These are phyloP conservation scores for Eciton burchellii DNA, from an alignment of 1,140 invertebrate genomes.

Conservation along the genomic window DNA sequence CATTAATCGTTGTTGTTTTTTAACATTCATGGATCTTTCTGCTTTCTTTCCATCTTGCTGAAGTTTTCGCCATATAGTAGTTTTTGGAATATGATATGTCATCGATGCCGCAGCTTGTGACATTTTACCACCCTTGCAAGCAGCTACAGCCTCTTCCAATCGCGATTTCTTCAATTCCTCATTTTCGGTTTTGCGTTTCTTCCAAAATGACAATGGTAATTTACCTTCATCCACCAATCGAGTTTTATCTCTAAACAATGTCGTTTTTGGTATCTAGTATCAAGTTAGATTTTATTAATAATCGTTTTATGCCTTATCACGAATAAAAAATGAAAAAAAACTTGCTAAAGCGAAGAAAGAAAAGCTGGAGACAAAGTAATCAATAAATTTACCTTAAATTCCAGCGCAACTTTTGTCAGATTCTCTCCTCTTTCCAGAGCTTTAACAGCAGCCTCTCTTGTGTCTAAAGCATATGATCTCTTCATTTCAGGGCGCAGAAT, in stretches of 20 bases:
- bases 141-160: conserved; percentile 86
- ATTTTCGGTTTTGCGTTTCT: conserved; percentile 84
- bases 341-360: conserved; percentile 19
- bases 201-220: conserved; percentile 85
- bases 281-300: conserved; percentile 47
- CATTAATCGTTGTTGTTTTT: conserved; percentile 41
- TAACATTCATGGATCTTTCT: conserved; percentile 47
- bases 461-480: conserved; percentile 84
- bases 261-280: conserved; percentile 88
- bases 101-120: conserved; percentile 87
- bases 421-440: conserved; percentile 86
- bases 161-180: conserved; percentile 85
- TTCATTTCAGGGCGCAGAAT: conserved; percentile 83
- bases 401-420: conserved; percentile 86
- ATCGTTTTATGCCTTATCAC: neutral
- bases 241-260: conserved; percentile 87
- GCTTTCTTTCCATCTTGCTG: conserved; percentile 81
- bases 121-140: conserved; percentile 87
- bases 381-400: conserved; percentile 81
- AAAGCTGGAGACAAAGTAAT: neutral
- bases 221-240: conserved; percentile 86
- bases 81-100: conserved; percentile 87
- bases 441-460: conserved; percentile 85
- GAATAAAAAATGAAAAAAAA: neutral
- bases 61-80: conserved; percentile 87